Evolutionary conservation across 2,797 vertebrate genomes (phyloP).

Genomic region (Cichlasoma orientale): DNA sequence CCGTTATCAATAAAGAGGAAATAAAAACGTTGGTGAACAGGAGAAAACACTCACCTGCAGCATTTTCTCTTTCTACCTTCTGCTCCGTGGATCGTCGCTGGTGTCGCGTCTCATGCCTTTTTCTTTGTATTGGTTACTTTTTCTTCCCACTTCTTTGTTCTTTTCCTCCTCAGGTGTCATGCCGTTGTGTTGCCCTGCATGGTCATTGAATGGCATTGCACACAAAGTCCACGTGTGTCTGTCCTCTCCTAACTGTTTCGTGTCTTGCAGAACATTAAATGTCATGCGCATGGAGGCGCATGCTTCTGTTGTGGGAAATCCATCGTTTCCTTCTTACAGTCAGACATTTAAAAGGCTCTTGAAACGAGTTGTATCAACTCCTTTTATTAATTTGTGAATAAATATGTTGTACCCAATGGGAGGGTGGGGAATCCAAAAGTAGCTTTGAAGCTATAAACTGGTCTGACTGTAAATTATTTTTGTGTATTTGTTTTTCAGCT

Average conservation of each 20-base stretch:
- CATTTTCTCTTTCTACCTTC: constrained; percentile 28
- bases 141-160: constrained; percentile 15
- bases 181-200: constrained; percentile 72
- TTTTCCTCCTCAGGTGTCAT: constrained; percentile 56
- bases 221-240: constrained; percentile 51
- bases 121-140: constrained; percentile 28
- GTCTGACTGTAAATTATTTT: constrained; percentile 68
- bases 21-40: constrained; percentile 98
- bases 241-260: constrained; percentile 42
- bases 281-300: constrained; percentile 34
- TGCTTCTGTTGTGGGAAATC: constrained; percentile 24
- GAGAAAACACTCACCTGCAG: constrained; percentile 37
- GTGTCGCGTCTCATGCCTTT: background rate
- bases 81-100: constrained; percentile 29
- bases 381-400: background rate
- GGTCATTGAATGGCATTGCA: constrained; percentile 61
- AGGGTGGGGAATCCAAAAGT: background rate
- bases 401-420: background rate
- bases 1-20: constrained; percentile 93
- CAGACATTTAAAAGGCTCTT: constrained; percentile 29
- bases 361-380: background rate
- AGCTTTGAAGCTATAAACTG: background rate
- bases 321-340: constrained; percentile 58
- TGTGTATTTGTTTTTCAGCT: constrained; percentile 30
- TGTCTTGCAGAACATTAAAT: constrained; percentile 47